Conservation (phyloP, 2,797 vertebrate genomes). For the Lepidocolaptes lacrymiger region DNA sequence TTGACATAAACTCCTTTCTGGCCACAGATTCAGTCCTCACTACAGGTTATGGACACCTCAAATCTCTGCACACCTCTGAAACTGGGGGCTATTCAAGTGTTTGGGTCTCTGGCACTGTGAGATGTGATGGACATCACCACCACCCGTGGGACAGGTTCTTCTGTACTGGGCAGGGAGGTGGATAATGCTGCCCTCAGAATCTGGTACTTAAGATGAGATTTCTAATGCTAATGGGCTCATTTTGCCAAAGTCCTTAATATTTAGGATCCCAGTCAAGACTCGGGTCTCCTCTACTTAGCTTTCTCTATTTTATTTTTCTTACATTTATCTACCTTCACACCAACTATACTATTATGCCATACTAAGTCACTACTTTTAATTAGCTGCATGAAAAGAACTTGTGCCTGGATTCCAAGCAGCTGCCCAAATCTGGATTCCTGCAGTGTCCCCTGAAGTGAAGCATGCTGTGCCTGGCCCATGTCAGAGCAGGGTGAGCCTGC, state of each 20-base stretch:
- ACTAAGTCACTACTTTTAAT: neutral
- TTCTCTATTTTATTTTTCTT: neutral
- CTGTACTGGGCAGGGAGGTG: neutral
- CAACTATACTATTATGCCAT: neutral
- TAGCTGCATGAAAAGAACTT: neutral
- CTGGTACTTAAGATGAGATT: neutral
- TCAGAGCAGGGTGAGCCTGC: neutral
- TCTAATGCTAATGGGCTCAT: neutral
- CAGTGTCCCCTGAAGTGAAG: neutral
- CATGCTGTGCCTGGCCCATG: fast-evolving
- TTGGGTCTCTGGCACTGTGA: neutral
- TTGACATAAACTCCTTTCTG: neutral
- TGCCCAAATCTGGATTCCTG: neutral
- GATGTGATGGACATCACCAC: neutral
- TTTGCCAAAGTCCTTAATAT: neutral
- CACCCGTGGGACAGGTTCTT: neutral
- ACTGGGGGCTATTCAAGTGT: neutral
- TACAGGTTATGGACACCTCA: neutral
- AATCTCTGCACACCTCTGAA: neutral
- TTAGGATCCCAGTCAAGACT: neutral
- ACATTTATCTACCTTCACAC: neutral
- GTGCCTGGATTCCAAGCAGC: neutral
- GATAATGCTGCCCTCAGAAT: neutral
- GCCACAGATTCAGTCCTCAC: neutral
- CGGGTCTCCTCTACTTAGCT: neutral